Conservation (phyloP, 2,888 invertebrate genomes). For the Drosophila recens region DNA sequence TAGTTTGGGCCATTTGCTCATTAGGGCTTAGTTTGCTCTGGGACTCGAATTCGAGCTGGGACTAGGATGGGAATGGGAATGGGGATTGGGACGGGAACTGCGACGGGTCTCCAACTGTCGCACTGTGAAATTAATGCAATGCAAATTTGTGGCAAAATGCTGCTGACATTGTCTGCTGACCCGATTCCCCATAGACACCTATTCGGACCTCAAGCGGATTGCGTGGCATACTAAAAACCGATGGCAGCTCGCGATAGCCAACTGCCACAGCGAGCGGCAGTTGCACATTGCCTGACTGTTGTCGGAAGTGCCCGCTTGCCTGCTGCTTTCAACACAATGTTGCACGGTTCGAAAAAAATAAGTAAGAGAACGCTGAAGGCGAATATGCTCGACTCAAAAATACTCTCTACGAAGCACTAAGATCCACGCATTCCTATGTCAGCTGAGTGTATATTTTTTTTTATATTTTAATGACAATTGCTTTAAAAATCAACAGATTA, state of each 20-base stretch:
- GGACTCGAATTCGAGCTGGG: background rate
- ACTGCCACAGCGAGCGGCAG: conserved; percentile 22
- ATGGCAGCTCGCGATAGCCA: conserved; percentile 40
- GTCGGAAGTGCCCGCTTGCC: conserved; percentile 4
- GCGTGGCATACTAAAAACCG: conserved; percentile 53
- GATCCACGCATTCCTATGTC: no score
- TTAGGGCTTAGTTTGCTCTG: conserved; percentile 38
- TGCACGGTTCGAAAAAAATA: background rate
- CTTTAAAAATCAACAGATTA: no score
- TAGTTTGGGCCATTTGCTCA: conserved; percentile 43
- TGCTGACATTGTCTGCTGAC: conserved; percentile 78
- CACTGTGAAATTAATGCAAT: conserved; percentile 63
- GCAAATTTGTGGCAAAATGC: conserved; percentile 66
- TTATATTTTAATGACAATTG: no score
- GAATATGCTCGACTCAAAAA: background rate
- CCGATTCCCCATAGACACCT: conserved; percentile 73
- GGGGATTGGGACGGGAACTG: background rate
- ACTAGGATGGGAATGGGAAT: background rate
- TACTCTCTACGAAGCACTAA: background rate
- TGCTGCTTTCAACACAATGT: conserved; percentile 7
- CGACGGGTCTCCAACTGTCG: conserved; percentile 17
- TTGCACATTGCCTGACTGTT: conserved; percentile 8
- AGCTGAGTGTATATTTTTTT: no score
- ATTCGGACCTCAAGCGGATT: conserved; percentile 33
- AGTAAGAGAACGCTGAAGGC: background rate